Evolutionary conservation across 1,140 invertebrate species (phyloP).

Genomic region (Diprion similis): DNA sequence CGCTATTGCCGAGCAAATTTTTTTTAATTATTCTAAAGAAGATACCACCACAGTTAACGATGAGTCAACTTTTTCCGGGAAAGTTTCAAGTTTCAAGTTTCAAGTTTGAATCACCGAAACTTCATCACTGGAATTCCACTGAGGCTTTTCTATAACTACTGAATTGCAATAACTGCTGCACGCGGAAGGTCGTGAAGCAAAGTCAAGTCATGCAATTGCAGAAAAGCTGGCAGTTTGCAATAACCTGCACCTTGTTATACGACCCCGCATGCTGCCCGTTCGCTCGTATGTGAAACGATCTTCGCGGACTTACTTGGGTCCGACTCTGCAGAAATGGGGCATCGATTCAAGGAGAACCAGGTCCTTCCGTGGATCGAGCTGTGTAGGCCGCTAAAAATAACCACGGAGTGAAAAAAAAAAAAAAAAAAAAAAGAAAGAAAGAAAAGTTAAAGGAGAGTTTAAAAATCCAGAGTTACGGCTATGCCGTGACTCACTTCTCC

Average conservation of each 20-base stretch:
- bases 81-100: too few species aligned
- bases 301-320: neutral
- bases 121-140: too few species aligned
- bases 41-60: too few species aligned
- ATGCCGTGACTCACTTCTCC: neutral
- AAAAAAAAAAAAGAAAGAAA: too few species aligned
- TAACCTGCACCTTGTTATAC: too few species aligned
- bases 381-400: neutral
- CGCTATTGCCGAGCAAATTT: neutral
- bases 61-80: neutral
- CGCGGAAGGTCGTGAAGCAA: too few species aligned
- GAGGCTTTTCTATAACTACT: too few species aligned
- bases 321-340: neutral
- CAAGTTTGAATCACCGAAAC: too few species aligned
- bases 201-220: too few species aligned
- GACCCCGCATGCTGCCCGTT: too few species aligned
- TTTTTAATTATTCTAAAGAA: neutral
- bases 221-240: too few species aligned
- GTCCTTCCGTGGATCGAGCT: neutral
- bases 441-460: neutral
- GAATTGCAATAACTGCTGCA: too few species aligned
- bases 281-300: neutral
- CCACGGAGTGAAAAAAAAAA: neutral
- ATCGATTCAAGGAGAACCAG: slow-evolving; percentile 7
- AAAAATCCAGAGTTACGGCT: neutral